Percentiles rank a stretch among this genome's conserved stretches.
Conservation (phyloP, 2,888 invertebrate genomes). For the Mesorhabditis spiculigera region DNA sequence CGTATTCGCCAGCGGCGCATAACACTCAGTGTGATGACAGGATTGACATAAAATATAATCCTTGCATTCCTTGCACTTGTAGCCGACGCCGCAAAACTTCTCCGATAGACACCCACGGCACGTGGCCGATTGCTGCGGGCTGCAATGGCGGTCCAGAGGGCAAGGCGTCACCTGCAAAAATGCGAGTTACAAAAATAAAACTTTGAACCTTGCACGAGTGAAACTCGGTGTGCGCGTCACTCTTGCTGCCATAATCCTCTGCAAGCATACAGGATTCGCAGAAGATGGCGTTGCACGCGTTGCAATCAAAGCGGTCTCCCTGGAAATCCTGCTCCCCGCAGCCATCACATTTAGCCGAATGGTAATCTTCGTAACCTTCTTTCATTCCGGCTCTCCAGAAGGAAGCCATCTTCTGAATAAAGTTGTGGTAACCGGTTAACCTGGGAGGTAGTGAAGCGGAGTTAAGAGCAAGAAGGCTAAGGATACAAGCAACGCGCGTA, state of each 20-base stretch:
- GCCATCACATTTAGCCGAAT: neutral
- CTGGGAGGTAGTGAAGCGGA: no score
- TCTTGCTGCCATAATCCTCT: neutral
- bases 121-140: neutral
- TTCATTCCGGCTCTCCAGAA: no score
- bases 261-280: neutral
- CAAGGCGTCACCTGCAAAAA: neutral
- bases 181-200: no score
- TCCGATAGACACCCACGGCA: conserved; percentile 1
- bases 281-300: neutral
- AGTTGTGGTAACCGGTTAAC: no score
- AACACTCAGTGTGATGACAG: neutral
- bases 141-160: neutral
- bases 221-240: neutral
- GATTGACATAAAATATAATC: neutral
- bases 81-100: neutral
- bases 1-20: neutral
- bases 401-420: no score
- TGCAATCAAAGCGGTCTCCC: neutral
- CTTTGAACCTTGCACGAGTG: neutral
- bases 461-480: no score
- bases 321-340: neutral
- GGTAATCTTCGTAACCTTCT: conserved; percentile 5
- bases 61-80: neutral
- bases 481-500: no score